Evolutionary conservation across 2,113 vertebrate genomes (phyloP).

Genomic region (Syngnathus floridae): DNA sequence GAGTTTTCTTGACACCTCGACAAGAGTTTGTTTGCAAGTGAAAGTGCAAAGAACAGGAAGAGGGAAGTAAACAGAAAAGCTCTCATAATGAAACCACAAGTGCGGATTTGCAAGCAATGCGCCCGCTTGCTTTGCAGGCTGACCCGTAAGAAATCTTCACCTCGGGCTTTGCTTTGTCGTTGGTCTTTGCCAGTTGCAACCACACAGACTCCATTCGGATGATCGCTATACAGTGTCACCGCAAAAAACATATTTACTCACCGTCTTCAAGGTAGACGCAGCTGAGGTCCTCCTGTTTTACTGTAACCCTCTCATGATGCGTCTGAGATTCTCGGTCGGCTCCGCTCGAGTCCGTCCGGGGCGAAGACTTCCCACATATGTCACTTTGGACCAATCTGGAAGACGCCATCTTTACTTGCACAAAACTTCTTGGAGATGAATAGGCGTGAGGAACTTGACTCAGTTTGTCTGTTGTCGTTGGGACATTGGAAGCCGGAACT

Average conservation of each 20-base stretch:
- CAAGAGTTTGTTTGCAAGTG: neutral
- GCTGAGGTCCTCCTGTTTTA: conserved; percentile 90
- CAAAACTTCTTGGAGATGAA: conserved; percentile 65
- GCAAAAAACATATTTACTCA: conserved; percentile 48
- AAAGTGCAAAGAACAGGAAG: conserved; percentile 26
- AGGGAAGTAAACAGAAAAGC: conserved; percentile 36
- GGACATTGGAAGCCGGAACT: conserved; percentile 5
- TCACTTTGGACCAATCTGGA: conserved; percentile 35
- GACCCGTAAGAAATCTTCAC: conserved; percentile 27
- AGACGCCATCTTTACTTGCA: conserved; percentile 70
- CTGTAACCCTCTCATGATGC: conserved; percentile 72
- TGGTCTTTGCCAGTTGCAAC: neutral
- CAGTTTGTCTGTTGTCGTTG: conserved; percentile 46
- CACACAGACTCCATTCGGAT: neutral
- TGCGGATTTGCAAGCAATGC: conserved; percentile 38
- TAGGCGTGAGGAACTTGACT: conserved; percentile 57
- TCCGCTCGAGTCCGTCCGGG: conserved; percentile 21
- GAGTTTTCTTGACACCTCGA: neutral
- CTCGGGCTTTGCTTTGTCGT: neutral
- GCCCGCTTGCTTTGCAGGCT: conserved; percentile 35
- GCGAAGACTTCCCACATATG: conserved; percentile 15
- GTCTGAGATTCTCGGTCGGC: conserved; percentile 25
- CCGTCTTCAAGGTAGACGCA: conserved; percentile 91
- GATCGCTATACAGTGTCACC: neutral
- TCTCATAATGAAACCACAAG: conserved; percentile 31